A percentile compares a stretch with the other conserved stretches of the same genome.
phyloP scores from a whole-genome alignment of 2,888 invertebrate genomes.

The Scrobipalpa atriplicella region DNA sequence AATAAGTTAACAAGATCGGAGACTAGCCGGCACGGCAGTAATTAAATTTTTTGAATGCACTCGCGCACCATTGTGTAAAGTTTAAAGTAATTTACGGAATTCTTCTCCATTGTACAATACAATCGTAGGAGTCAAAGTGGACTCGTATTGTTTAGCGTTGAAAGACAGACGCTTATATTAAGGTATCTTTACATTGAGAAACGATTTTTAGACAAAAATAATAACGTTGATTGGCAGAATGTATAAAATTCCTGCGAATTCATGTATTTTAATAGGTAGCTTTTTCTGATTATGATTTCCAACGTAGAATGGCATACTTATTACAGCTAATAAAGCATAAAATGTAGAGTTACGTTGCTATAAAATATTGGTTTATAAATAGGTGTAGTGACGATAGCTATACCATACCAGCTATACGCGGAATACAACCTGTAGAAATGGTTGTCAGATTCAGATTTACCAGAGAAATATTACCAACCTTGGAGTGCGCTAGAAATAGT shows the following conservation, averaged over 20 bases:
- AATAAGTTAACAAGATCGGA: constrained; percentile 42
- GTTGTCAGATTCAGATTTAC: not conserved
- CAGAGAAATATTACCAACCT: not conserved
- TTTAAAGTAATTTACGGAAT: constrained; percentile 36
- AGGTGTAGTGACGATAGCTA: too few species aligned
- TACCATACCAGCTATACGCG: too few species aligned
- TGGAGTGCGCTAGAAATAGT: not conserved
- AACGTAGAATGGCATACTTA: too few species aligned
- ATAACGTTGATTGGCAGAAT: too few species aligned
- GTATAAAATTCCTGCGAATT: too few species aligned
- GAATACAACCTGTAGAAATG: not conserved
- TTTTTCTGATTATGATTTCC: too few species aligned
- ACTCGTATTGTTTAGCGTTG: constrained; percentile 4
- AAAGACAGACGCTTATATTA: not conserved
- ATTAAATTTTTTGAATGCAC: constrained; percentile 44
- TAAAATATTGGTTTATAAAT: too few species aligned
- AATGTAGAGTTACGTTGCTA: too few species aligned
- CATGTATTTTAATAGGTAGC: too few species aligned
- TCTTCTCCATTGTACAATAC: not conserved
- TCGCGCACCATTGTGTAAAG: constrained; percentile 37
- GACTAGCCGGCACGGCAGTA: constrained; percentile 40
- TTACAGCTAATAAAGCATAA: too few species aligned
- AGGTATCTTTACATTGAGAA: too few species aligned
- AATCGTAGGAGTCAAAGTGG: constrained; percentile 16
- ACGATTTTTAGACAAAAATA: too few species aligned